Percentiles rank a stretch among this genome's conserved stretches.
phyloP scores from a whole-genome alignment of 2,113 vertebrate species.

The Octodon degus region DNA sequence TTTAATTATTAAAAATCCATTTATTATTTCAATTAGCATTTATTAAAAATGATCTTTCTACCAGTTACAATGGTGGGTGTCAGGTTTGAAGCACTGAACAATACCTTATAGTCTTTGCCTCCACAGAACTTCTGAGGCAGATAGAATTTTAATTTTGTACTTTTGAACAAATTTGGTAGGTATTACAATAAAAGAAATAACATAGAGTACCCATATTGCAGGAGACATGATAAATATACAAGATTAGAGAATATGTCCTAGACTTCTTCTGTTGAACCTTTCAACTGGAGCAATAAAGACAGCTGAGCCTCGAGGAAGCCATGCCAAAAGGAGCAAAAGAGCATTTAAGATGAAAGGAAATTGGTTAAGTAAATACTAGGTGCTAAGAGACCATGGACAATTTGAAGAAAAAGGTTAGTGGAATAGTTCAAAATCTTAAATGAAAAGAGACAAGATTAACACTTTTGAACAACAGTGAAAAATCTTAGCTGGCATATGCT shows the following conservation, averaged over 20 bases:
- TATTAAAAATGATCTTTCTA: not conserved
- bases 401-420: conserved; percentile 4
- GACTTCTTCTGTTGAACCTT: not conserved
- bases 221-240: not conserved
- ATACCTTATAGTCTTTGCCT: not conserved
- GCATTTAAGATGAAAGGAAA: not conserved
- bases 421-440: not conserved
- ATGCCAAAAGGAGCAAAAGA: not conserved
- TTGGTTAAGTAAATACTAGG: not conserved
- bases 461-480: not conserved
- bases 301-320: not conserved
- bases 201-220: not conserved
- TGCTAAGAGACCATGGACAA: not conserved
- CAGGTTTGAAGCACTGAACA: not conserved
- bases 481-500: not conserved
- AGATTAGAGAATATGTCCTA: not conserved
- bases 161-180: not conserved
- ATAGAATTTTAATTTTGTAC: not conserved
- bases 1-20: not conserved
- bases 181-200: not conserved
- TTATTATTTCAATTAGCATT: not conserved
- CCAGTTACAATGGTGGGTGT: not conserved
- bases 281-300: not conserved
- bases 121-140: not conserved
- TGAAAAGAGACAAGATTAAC: conserved; percentile 52